Evolutionary conservation across 2,797 vertebrate species (phyloP).

Genomic region (Smutsia gigantea): DNA sequence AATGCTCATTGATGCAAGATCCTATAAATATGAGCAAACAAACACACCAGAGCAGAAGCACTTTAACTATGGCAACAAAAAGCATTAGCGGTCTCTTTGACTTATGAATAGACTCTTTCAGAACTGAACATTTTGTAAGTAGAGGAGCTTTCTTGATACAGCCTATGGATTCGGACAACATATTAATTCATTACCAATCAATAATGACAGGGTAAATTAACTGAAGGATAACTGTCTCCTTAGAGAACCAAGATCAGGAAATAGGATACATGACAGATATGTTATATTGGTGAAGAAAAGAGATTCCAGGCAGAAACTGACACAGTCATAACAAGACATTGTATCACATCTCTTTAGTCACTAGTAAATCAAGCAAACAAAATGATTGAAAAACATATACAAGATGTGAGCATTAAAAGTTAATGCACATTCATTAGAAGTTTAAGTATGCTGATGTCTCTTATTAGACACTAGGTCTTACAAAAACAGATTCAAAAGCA

Average conservation of each 20-base stretch:
- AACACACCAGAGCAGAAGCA: not conserved
- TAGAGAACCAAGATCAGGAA: conserved; percentile 69
- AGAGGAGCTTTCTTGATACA: conserved; percentile 1
- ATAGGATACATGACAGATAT: not conserved
- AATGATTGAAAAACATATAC: conserved; percentile 12
- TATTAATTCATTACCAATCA: conserved; percentile 60
- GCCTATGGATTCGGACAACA: conserved; percentile 26
- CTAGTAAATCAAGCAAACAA: conserved; percentile 12
- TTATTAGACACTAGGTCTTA: not conserved
- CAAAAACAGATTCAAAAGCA: not conserved
- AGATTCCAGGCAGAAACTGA: not conserved
- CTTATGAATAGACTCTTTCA: not conserved
- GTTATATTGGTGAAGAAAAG: conserved; percentile 27
- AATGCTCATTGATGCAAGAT: not conserved
- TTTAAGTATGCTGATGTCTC: not conserved
- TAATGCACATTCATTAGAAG: not conserved
- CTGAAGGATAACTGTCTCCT: conserved; percentile 38
- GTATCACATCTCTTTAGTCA: conserved; percentile 13
- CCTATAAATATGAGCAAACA: conserved; percentile 49
- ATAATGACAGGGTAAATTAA: conserved; percentile 52
- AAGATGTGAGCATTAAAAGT: not conserved
- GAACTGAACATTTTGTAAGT: not conserved
- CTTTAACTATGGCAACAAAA: conserved; percentile 40
- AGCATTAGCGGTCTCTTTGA: conserved; percentile 43
- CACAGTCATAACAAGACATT: not conserved